These are phyloP conservation scores for Malurus melanocephalus DNA, from an alignment of 2,113 vertebrate genomes.

Conservation along the genomic window DNA sequence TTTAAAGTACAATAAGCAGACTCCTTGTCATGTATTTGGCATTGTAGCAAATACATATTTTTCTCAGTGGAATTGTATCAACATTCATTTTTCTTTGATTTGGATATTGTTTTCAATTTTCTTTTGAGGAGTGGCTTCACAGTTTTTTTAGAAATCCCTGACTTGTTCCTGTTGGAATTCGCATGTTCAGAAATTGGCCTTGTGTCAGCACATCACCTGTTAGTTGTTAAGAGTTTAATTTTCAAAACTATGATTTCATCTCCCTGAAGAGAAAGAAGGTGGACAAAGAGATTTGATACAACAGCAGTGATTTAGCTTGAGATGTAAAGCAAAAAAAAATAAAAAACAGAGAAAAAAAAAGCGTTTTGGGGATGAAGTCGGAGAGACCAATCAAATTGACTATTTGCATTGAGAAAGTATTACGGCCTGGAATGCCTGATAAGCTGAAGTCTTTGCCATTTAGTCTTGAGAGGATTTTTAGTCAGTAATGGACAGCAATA, in stretches of 20 bases:
- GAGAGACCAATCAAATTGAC: slow-evolving; percentile 17
- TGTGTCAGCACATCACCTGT: slow-evolving; percentile 69
- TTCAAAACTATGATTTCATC: slow-evolving; percentile 76
- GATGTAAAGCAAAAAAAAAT: not conserved
- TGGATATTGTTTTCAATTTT: slow-evolving; percentile 57
- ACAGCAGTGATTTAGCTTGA: slow-evolving; percentile 25
- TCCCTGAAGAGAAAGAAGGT: slow-evolving; percentile 66
- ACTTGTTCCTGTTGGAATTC: slow-evolving; percentile 50
- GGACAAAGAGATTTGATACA: slow-evolving; percentile 44
- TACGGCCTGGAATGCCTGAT: not conserved
- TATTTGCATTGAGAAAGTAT: slow-evolving; percentile 34
- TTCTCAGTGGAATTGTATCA: slow-evolving; percentile 65
- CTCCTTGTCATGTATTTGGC: slow-evolving; percentile 56
- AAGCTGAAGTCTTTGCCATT: slow-evolving; percentile 28
- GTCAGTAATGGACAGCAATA: not conserved
- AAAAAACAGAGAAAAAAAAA: too few relatives aligned
- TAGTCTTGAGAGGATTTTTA: not conserved
- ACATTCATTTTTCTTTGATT: slow-evolving; percentile 61
- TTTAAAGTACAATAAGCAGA: slow-evolving; percentile 63
- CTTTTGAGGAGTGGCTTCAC: slow-evolving; percentile 49
- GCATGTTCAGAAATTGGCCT: slow-evolving; percentile 54
- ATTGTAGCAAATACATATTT: slow-evolving; percentile 44
- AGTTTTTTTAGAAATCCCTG: slow-evolving; percentile 24
- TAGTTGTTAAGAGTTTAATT: slow-evolving; percentile 74
- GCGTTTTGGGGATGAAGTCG: slow-evolving; percentile 34